These are phyloP conservation scores for Danio aesculapii DNA, from an alignment of 2,797 vertebrate species.

Conservation along the genomic window DNA sequence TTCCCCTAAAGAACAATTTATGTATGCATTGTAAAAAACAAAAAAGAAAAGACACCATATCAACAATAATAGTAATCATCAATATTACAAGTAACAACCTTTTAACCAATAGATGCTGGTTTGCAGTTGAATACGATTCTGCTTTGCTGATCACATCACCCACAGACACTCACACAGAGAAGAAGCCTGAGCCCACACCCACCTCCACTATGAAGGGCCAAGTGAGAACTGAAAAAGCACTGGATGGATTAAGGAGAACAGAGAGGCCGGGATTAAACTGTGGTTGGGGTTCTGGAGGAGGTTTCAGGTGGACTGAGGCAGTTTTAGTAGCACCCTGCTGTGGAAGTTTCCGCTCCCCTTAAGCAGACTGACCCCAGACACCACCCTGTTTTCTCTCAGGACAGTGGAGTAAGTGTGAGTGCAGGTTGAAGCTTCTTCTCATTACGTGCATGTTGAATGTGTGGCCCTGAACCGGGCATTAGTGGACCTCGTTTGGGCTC, in stretches of 20 bases:
- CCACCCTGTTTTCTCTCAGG: conserved; percentile 55
- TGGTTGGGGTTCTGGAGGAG: conserved; percentile 26
- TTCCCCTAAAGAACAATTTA: conserved; percentile 63
- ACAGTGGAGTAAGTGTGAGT: conserved; percentile 32
- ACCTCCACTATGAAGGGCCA: conserved; percentile 15
- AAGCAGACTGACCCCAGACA: conserved; percentile 81
- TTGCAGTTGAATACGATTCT: conserved; percentile 71
- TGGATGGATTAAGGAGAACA: neutral
- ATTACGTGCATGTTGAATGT: conserved; percentile 23
- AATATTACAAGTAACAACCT: conserved; percentile 70
- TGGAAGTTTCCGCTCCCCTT: conserved; percentile 84
- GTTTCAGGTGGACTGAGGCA: conserved; percentile 71
- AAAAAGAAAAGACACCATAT: conserved; percentile 68
- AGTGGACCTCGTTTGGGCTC: conserved; percentile 63
- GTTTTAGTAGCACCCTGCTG: conserved; percentile 85
- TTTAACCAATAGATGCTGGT: conserved; percentile 71
- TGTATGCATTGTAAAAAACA: conserved; percentile 63
- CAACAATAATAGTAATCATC: conserved; percentile 73
- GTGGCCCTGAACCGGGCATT: conserved; percentile 48
- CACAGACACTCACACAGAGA: conserved; percentile 43
- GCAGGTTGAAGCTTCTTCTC: neutral
- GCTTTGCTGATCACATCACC: conserved; percentile 70
- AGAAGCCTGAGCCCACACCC: conserved; percentile 9
- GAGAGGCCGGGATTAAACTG: neutral
- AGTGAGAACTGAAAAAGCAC: conserved; percentile 4